A percentile compares a stretch with the other conserved stretches of the same genome.
Conservation (phyloP, 2,797 vertebrate genomes). For the Sebastiscus albofasciatus region DNA sequence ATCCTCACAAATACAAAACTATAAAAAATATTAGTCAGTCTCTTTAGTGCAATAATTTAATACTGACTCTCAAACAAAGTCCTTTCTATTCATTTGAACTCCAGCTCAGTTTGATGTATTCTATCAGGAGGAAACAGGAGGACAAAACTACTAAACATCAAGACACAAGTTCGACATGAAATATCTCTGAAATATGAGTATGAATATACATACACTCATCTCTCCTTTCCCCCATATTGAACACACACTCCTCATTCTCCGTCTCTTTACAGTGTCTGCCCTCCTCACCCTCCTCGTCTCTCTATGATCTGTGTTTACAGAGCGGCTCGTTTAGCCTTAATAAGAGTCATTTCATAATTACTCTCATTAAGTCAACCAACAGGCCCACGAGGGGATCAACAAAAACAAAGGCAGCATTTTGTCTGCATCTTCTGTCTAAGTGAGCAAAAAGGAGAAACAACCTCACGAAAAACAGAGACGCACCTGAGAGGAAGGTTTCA, state of each 20-base stretch:
- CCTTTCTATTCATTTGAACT: not conserved
- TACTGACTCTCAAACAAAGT: not conserved
- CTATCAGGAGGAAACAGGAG: not conserved
- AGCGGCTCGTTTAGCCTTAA: constrained; percentile 28
- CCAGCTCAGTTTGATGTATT: not conserved
- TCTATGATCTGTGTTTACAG: constrained; percentile 38
- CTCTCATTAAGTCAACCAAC: constrained; percentile 51
- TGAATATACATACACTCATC: not conserved
- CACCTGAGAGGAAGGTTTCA: not conserved
- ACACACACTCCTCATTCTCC: not conserved
- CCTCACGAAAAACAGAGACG: not conserved
- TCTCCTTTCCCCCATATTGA: not conserved
- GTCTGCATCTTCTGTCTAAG: not conserved
- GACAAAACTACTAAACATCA: not conserved
- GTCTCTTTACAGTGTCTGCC: not conserved
- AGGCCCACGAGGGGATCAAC: constrained; percentile 26
- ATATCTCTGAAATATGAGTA: not conserved
- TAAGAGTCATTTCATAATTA: constrained; percentile 47
- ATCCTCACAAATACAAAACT: not conserved
- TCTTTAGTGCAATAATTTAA: not conserved
- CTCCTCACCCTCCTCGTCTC: not conserved
- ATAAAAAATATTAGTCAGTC: not conserved
- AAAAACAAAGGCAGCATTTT: constrained; percentile 35
- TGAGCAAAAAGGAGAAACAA: not conserved
- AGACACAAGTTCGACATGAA: not conserved